Percentiles rank a stretch among this genome's conserved stretches.
These are phyloP conservation scores for Oreochromis tanganicae DNA, from an alignment of 2,113 vertebrate genomes.

Conservation along the genomic window DNA sequence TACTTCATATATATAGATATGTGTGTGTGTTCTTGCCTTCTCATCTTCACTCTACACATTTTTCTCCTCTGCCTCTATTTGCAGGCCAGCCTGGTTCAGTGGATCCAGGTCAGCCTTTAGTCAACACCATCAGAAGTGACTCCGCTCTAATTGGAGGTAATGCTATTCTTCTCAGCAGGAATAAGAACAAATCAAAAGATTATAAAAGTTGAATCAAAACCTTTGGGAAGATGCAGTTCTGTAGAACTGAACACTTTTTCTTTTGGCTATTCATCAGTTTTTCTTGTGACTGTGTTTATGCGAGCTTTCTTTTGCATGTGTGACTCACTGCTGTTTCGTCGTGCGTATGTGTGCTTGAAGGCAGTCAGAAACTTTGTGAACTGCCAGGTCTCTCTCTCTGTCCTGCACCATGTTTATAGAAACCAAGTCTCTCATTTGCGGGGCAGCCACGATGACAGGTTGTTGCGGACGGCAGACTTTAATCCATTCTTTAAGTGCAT, in stretches of 20 bases:
- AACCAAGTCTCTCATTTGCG: not conserved
- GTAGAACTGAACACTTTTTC: not conserved
- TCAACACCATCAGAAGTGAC: conserved; percentile 83
- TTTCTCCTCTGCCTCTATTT: not conserved
- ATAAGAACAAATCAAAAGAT: not conserved
- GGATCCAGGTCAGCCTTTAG: conserved; percentile 83
- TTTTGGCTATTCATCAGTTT: not conserved
- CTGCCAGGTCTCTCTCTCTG: not conserved
- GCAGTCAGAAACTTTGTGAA: not conserved
- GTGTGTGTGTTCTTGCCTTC: not conserved
- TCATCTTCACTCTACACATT: not conserved
- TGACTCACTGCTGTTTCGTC: not conserved
- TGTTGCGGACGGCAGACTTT: not conserved
- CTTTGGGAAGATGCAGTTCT: not conserved
- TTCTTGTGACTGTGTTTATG: not conserved
- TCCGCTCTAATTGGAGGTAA: conserved; percentile 96
- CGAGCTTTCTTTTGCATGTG: not conserved
- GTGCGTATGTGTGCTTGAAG: not conserved
- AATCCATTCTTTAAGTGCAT: not conserved
- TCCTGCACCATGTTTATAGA: not conserved
- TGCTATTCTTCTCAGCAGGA: not conserved
- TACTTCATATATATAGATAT: not conserved
- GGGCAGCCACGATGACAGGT: not conserved
- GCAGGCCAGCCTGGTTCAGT: conserved; percentile 86
- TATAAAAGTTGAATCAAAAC: not conserved